phyloP scores from a whole-genome alignment of 2,797 vertebrate genomes.

The Epinephelus malabaricus region DNA sequence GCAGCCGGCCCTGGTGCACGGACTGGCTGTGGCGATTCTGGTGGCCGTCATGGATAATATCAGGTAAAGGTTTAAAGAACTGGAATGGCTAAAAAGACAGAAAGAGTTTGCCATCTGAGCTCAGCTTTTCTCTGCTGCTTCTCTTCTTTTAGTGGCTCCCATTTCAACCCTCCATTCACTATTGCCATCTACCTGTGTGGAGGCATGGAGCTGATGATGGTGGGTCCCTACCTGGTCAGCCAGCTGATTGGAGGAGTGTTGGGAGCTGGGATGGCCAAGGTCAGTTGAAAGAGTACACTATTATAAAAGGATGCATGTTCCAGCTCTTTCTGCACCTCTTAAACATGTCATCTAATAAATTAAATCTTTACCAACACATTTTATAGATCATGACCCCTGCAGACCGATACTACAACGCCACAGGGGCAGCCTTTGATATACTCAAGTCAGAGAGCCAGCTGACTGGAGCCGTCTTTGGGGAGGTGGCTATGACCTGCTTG shows the following conservation, averaged over 20 bases:
- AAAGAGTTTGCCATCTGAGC: not conserved
- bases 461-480: constrained; percentile 74
- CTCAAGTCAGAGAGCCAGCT: constrained; percentile 80
- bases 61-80: constrained; percentile 82
- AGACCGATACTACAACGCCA: constrained; percentile 78
- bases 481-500: constrained; percentile 88
- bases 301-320: not conserved
- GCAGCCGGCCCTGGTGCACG: constrained; percentile 92
- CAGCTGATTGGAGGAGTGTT: constrained; percentile 91
- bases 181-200: constrained; percentile 88
- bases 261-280: constrained; percentile 92
- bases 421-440: constrained; percentile 86
- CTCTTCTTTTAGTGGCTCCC: constrained; percentile 87
- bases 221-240: constrained; percentile 87
- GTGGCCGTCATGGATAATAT: constrained; percentile 88
- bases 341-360: not conserved
- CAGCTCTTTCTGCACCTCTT: not conserved
- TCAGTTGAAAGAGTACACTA: constrained; percentile 51
- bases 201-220: constrained; percentile 85
- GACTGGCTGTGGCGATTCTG: constrained; percentile 87
- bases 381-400: constrained; percentile 80
- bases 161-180: constrained; percentile 93
- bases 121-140: constrained; percentile 81
- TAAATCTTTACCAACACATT: not conserved
- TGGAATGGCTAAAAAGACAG: not conserved